A percentile compares a stretch with the other conserved stretches of the same genome.
phyloP scores from a whole-genome alignment of 2,888 invertebrate species.

The Nemotelus nigrinus region DNA sequence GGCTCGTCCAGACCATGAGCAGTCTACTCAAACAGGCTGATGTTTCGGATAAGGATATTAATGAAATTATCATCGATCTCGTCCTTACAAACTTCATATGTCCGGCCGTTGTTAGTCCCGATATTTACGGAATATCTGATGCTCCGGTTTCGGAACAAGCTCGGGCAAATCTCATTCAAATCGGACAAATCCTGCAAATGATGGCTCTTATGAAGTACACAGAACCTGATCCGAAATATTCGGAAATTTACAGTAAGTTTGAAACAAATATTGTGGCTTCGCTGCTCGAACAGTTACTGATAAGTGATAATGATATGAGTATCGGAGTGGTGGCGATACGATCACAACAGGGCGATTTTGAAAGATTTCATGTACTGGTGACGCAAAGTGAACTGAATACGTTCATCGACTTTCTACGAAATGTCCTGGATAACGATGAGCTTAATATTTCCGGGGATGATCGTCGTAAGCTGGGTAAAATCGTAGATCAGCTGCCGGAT shows the following conservation, averaged over 20 bases:
- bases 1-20: constrained; percentile 90
- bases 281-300: constrained; percentile 75
- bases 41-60: constrained; percentile 63
- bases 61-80: constrained; percentile 86
- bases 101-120: constrained; percentile 96
- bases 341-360: constrained; percentile 68
- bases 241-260: constrained; percentile 82
- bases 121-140: constrained; percentile 93
- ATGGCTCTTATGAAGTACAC: constrained; percentile 87
- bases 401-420: constrained; percentile 69
- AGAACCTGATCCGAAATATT: constrained; percentile 76
- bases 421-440: constrained; percentile 62
- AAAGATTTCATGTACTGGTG: constrained; percentile 73
- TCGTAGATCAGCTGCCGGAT: constrained; percentile 65
- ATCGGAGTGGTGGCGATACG: constrained; percentile 62
- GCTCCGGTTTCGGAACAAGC: constrained; percentile 91
- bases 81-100: constrained; percentile 94
- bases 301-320: constrained; percentile 62
- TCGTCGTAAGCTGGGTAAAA: constrained; percentile 65
- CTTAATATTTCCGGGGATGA: constrained; percentile 62
- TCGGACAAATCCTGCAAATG: constrained; percentile 93
- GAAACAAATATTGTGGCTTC: constrained; percentile 78
- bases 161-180: constrained; percentile 87
- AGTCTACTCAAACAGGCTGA: constrained; percentile 71
- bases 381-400: constrained; percentile 74